These are phyloP conservation scores for Colletes gigas DNA, from an alignment of 1,140 invertebrate genomes.

Conservation along the genomic window DNA sequence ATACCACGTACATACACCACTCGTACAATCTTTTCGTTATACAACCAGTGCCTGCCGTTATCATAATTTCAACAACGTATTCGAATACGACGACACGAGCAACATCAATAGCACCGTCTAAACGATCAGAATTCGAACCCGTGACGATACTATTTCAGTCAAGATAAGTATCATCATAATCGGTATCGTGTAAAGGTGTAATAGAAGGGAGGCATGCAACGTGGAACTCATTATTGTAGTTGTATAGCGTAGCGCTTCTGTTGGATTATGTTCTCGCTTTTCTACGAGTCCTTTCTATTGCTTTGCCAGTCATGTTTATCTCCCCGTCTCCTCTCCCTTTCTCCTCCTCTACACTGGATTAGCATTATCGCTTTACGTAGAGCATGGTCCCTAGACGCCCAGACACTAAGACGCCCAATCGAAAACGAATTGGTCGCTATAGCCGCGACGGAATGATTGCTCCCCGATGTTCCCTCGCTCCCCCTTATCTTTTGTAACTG, in stretches of 20 bases:
- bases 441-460: constrained; percentile 25
- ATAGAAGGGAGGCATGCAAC: constrained; percentile 48
- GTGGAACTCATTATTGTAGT: constrained; percentile 30
- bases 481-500: neutral
- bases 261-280: constrained; percentile 39
- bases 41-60: neutral
- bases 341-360: neutral
- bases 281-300: constrained; percentile 4
- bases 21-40: neutral
- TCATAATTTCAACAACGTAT: neutral
- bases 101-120: neutral
- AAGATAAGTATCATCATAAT: constrained; percentile 47
- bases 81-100: neutral
- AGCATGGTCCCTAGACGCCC: constrained; percentile 28
- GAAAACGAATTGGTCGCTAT: constrained; percentile 3
- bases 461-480: constrained; percentile 38
- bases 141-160: neutral
- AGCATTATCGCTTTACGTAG: constrained; percentile 32
- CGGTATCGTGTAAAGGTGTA: constrained; percentile 42
- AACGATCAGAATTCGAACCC: constrained; percentile 31
- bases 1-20: neutral
- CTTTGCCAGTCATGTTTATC: constrained; percentile 32
- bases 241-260: constrained; percentile 37
- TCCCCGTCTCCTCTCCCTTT: neutral
- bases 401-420: neutral